Evolutionary conservation across 2,888 invertebrate species (phyloP).

Genomic region (Lymantria monacha): DNA sequence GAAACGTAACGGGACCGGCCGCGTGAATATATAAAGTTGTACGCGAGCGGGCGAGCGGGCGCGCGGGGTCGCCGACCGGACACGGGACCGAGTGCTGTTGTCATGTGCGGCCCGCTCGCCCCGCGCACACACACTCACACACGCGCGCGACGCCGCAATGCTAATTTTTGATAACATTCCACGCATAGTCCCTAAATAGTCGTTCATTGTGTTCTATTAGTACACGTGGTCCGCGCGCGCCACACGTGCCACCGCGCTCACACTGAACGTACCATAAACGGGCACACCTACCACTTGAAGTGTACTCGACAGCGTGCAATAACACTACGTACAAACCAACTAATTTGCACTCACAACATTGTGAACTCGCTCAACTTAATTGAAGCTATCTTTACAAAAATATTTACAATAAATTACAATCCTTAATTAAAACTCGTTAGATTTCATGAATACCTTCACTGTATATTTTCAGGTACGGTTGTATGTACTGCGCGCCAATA

Average conservation of each 20-base stretch:
- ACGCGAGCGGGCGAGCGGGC: constrained; percentile 25
- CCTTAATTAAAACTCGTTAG: too few relatives aligned
- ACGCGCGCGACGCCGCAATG: not conserved
- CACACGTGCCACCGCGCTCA: too few relatives aligned
- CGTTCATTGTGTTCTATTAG: constrained; percentile 1
- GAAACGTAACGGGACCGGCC: constrained; percentile 55
- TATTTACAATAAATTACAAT: not conserved
- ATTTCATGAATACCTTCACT: too few relatives aligned
- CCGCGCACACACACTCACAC: not conserved
- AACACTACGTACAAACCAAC: too few relatives aligned
- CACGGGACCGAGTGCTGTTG: constrained; percentile 31
- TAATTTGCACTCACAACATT: not conserved
- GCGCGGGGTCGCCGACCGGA: constrained; percentile 37
- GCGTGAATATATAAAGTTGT: constrained; percentile 40
- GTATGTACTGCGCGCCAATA: too few relatives aligned
- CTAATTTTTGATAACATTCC: constrained; percentile 20
- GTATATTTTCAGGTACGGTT: too few relatives aligned
- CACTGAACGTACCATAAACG: too few relatives aligned
- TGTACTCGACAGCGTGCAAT: too few relatives aligned
- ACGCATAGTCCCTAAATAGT: constrained; percentile 6
- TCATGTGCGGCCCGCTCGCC: constrained; percentile 25
- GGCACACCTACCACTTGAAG: too few relatives aligned
- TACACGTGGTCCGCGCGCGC: too few relatives aligned
- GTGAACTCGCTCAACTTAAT: not conserved
- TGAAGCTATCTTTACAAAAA: too few relatives aligned